phyloP scores from a whole-genome alignment of 1,140 invertebrate genomes.

The Pantala flavescens region DNA sequence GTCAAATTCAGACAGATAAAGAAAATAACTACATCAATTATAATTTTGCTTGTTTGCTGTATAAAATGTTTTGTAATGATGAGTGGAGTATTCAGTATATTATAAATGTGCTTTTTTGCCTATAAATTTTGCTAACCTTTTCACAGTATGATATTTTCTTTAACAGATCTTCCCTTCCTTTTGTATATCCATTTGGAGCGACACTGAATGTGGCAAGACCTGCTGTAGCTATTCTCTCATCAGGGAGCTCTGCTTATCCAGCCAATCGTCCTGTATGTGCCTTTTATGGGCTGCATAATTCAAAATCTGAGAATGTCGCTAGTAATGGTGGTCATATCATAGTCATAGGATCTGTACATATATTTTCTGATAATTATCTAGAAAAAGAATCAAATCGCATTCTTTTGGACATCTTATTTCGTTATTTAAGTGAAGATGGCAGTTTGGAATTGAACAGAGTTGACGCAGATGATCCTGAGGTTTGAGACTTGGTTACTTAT shows the following conservation, averaged over 20 bases:
- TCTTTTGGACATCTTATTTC: constrained; percentile 80
- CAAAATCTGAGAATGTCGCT: neutral
- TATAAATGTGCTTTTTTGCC: too few species aligned
- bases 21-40: too few species aligned
- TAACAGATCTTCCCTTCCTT: constrained; percentile 36
- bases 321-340: constrained; percentile 52
- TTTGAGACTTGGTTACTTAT: constrained; percentile 34
- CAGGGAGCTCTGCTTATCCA: constrained; percentile 86
- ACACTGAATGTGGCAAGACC: constrained; percentile 89
- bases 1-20: too few species aligned
- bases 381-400: constrained; percentile 91
- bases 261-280: constrained; percentile 85
- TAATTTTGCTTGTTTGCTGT: too few species aligned
- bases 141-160: neutral
- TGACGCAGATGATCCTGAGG: constrained; percentile 90
- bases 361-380: constrained; percentile 75
- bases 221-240: constrained; percentile 77
- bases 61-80: too few species aligned
- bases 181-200: constrained; percentile 92
- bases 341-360: constrained; percentile 66
- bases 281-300: constrained; percentile 48
- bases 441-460: constrained; percentile 57
- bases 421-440: constrained; percentile 62
- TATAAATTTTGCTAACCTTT: too few species aligned
- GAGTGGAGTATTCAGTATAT: too few species aligned